phyloP scores from a whole-genome alignment of 2,113 vertebrate genomes.

The Serilophus lunatus region DNA sequence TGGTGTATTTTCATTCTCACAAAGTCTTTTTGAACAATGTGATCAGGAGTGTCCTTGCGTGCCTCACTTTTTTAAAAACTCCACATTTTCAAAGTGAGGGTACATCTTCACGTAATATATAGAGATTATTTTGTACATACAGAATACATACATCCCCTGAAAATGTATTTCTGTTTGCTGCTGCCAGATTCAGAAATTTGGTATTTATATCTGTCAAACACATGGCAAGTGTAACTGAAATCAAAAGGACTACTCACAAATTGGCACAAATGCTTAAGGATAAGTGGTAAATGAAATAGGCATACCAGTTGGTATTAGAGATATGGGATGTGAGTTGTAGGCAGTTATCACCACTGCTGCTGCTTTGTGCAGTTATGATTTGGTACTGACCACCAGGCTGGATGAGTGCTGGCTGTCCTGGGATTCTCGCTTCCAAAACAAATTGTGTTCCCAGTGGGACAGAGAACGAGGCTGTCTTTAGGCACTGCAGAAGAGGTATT shows the following conservation, averaged over 20 bases:
- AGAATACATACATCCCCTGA: not conserved
- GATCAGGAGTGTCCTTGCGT: not conserved
- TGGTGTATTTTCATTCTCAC: not conserved
- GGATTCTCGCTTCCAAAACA: not conserved
- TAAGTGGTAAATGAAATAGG: not conserved
- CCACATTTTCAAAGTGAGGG: not conserved
- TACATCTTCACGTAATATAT: not conserved
- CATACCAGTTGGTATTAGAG: not conserved
- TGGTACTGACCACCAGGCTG: not conserved
- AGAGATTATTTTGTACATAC: not conserved
- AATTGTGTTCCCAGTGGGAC: not conserved
- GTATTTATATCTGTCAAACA: not conserved
- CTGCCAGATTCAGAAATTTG: not conserved
- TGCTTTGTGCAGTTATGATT: not conserved
- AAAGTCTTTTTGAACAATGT: not conserved
- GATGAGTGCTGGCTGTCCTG: not conserved
- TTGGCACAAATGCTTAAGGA: not conserved
- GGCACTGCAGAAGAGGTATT: not conserved
- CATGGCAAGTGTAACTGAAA: not conserved
- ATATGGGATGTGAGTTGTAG: not conserved
- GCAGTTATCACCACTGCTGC: not conserved
- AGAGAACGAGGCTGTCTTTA: not conserved
- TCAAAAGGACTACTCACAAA: not conserved
- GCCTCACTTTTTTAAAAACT: not conserved
- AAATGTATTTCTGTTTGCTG: not conserved